These are phyloP conservation scores for Notoglanidium macrostoma DNA, from an alignment of 2,797 vertebrate species.

Conservation along the genomic window DNA sequence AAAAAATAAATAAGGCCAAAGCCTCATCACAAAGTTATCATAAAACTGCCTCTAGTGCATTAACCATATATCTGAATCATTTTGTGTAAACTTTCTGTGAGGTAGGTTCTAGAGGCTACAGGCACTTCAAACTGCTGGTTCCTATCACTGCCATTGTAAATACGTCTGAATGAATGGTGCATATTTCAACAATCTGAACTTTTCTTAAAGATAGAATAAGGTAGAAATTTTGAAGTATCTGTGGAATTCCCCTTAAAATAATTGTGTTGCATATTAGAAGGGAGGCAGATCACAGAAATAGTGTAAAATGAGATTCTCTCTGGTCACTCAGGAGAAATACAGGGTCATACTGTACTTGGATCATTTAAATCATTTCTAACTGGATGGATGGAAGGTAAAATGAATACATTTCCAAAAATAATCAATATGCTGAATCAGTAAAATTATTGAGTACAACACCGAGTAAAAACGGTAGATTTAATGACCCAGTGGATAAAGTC, in stretches of 20 bases:
- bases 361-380: conserved; percentile 8
- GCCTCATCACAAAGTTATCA: neutral
- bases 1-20: neutral
- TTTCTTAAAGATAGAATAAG: neutral
- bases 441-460: conserved; percentile 28
- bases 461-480: conserved; percentile 5
- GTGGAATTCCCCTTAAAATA: conserved; percentile 28
- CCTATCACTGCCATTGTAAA: neutral
- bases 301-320: conserved; percentile 25
- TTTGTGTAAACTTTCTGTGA: neutral
- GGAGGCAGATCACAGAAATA: neutral
- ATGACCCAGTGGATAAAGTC: conserved; percentile 6
- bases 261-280: conserved; percentile 10
- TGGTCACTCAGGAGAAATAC: conserved; percentile 40
- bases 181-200: neutral
- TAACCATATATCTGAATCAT: neutral
- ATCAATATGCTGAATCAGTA: conserved; percentile 25
- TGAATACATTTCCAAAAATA: conserved; percentile 25
- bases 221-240: neutral
- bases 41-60: neutral
- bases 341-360: conserved; percentile 32
- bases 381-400: neutral
- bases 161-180: neutral
- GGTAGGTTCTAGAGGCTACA: neutral
- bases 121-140: neutral